phyloP scores from a whole-genome alignment of 2,888 invertebrate species.

The Synergus japonicus region DNA sequence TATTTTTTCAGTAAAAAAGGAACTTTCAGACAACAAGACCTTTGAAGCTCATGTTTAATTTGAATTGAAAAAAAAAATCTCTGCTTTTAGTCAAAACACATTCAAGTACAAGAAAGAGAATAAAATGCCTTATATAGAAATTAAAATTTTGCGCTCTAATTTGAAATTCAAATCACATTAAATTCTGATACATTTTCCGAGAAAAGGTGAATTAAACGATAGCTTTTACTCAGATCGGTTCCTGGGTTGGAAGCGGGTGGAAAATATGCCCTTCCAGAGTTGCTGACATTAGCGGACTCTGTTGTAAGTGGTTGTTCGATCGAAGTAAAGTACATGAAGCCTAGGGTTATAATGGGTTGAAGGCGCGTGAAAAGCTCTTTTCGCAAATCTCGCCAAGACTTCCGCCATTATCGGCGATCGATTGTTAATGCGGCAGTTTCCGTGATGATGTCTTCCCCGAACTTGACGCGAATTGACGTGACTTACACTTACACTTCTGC shows the following conservation, averaged over 20 bases:
- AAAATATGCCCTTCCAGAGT: not conserved
- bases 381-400: constrained; percentile 52
- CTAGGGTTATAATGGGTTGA: constrained; percentile 51
- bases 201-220: not conserved
- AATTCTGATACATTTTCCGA: not conserved
- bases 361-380: constrained; percentile 51
- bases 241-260: not conserved
- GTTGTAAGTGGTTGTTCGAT: constrained; percentile 44
- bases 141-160: not conserved
- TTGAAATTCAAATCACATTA: not conserved
- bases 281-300: constrained; percentile 29
- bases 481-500: not conserved
- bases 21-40: no score
- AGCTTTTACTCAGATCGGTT: not conserved
- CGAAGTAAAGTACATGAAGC: constrained; percentile 45
- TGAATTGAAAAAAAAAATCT: no score
- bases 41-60: no score
- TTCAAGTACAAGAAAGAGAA: not conserved
- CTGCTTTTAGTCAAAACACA: no score
- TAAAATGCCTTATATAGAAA: not conserved
- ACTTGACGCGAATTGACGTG: constrained; percentile 11
- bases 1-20: no score
- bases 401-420: constrained; percentile 59
- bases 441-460: not conserved
- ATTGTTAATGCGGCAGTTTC: constrained; percentile 48